Conservation (phyloP, 2,888 invertebrate species). For the Xylocampa areola region DNA sequence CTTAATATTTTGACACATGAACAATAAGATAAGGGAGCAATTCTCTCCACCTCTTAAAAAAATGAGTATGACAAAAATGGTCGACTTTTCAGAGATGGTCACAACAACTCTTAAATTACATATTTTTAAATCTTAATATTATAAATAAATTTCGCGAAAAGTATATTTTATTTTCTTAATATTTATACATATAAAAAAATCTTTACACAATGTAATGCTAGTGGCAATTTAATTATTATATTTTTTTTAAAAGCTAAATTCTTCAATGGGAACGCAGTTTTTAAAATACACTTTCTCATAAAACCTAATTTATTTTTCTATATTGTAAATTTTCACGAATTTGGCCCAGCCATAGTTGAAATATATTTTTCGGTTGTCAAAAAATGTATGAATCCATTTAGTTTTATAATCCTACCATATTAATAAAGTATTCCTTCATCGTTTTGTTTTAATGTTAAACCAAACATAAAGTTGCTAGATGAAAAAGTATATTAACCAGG, state of each 20-base stretch:
- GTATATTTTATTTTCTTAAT: slow-evolving; percentile 29
- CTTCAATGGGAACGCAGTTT: slow-evolving; percentile 20
- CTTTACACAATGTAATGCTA: slow-evolving; percentile 55
- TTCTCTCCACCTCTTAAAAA: slow-evolving; percentile 21
- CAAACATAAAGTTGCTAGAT: too few relatives aligned
- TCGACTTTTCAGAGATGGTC: slow-evolving; percentile 9
- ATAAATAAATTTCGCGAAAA: slow-evolving; percentile 38
- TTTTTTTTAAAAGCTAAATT: slow-evolving; percentile 38
- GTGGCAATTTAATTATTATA: slow-evolving; percentile 66
- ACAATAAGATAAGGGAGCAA: background rate
- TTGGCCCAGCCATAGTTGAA: slow-evolving; percentile 39
- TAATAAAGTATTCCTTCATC: too few relatives aligned
- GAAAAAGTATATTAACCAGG: too few relatives aligned
- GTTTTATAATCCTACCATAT: slow-evolving; percentile 5
- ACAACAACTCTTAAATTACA: background rate
- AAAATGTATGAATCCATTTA: slow-evolving; percentile 3
- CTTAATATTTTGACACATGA: too few relatives aligned
- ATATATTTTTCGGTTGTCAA: slow-evolving; percentile 5
- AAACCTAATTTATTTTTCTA: background rate
- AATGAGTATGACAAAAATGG: slow-evolving; percentile 19
- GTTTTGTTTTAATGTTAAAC: too few relatives aligned
- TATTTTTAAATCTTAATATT: slow-evolving; percentile 6
- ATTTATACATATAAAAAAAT: slow-evolving; percentile 43
- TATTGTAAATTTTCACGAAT: background rate
- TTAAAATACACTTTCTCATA: background rate